phyloP scores from a whole-genome alignment of 35 echinoderm and acorn worm species.

The Hemicentrotus pulcherrimus region DNA sequence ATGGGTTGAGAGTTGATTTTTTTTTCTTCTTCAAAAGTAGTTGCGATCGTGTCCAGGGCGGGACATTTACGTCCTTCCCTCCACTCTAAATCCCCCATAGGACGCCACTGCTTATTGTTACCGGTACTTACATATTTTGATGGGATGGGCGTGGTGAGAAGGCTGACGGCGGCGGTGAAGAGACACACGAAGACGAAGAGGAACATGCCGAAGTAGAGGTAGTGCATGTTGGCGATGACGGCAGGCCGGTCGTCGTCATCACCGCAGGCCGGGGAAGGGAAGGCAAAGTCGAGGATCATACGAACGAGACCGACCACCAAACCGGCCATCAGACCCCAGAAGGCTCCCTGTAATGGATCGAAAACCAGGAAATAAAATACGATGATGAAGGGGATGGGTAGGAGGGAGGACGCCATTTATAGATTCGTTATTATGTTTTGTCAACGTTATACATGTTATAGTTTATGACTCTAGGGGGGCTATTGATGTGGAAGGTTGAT shows the following conservation, averaged over 20 bases:
- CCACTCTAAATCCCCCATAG: too few species aligned
- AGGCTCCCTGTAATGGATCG: conserved; percentile 64
- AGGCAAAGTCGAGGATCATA: conserved; percentile 78
- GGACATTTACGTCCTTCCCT: too few species aligned
- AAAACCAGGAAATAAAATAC: neutral
- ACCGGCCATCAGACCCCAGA: conserved; percentile 73
- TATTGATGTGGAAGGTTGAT: too few species aligned
- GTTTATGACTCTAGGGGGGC: too few species aligned
- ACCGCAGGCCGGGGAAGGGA: conserved; percentile 55
- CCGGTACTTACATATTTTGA: conserved; percentile 61
- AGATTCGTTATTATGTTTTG: too few species aligned
- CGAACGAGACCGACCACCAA: conserved; percentile 68
- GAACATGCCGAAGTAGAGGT: conserved; percentile 83
- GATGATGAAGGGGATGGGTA: too few species aligned
- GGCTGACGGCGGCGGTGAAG: conserved; percentile 62
- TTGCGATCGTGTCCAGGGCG: too few species aligned
- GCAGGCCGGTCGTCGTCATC: conserved; percentile 61
- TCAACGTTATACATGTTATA: too few species aligned
- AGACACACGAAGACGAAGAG: conserved; percentile 71
- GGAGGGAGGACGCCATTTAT: too few species aligned
- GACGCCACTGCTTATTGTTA: too few species aligned
- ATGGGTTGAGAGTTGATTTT: too few species aligned
- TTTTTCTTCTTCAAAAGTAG: too few species aligned
- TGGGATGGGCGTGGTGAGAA: conserved; percentile 65
- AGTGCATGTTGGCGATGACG: conserved; percentile 68